Evolutionary conservation across 2,113 vertebrate species (phyloP).

Genomic region (Riparia riparia): DNA sequence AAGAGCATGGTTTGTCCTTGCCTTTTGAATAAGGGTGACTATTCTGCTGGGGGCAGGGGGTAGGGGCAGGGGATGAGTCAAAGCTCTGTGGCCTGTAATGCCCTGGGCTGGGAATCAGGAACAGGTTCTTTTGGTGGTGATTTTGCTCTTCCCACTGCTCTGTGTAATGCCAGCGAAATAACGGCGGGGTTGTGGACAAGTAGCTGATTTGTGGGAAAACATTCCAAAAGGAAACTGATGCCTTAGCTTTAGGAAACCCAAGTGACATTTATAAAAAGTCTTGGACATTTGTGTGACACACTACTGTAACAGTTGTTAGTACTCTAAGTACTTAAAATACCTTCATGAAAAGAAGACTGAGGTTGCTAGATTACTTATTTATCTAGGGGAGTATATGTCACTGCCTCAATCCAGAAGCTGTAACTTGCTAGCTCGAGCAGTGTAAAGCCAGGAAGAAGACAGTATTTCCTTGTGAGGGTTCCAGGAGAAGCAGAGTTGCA

Average conservation of each 20-base stretch:
- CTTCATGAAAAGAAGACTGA: neutral
- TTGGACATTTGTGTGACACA: rapidly evolving
- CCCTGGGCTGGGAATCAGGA: neutral
- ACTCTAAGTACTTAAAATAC: neutral
- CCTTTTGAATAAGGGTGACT: neutral
- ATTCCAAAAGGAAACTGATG: neutral
- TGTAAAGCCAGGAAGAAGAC: neutral
- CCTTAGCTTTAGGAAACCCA: neutral
- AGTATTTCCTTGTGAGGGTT: neutral
- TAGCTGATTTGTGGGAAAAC: neutral
- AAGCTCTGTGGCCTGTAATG: neutral
- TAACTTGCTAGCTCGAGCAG: neutral
- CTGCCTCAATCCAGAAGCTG: neutral
- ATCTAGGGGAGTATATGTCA: neutral
- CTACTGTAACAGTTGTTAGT: neutral
- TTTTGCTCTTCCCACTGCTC: neutral
- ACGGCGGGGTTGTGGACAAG: rapidly evolving
- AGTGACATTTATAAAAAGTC: neutral
- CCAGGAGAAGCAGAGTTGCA: neutral
- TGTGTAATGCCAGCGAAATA: neutral
- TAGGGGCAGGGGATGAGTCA: neutral
- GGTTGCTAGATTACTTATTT: neutral
- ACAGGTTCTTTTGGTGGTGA: neutral
- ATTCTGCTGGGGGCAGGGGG: neutral
- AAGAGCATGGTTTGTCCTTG: neutral